Evolutionary conservation across 1,140 invertebrate genomes (phyloP).

Genomic region (Drosophila kanapiae): DNA sequence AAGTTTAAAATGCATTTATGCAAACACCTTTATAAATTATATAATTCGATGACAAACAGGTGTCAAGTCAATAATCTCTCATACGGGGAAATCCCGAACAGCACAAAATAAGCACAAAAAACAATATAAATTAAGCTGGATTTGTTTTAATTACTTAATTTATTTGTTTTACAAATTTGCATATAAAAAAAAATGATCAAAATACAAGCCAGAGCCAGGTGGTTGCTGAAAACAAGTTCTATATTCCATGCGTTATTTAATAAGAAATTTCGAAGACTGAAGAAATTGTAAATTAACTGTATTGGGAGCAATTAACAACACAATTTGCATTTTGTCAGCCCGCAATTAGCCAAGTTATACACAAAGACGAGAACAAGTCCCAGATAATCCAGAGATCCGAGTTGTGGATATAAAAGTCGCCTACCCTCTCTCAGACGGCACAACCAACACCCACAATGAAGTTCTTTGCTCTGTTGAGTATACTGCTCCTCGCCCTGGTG

Average conservation of each 20-base stretch:
- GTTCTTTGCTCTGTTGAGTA: constrained; percentile 13
- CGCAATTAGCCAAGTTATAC: background rate
- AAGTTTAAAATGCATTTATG: background rate
- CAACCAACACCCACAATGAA: constrained; percentile 32
- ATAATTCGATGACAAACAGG: constrained; percentile 4
- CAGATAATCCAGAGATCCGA: background rate
- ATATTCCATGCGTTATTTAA: background rate
- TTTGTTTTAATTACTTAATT: constrained; percentile 1
- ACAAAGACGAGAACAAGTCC: constrained; percentile 9
- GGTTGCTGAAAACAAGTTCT: constrained; percentile 11
- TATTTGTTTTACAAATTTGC: constrained; percentile 22
- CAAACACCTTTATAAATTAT: background rate
- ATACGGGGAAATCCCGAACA: background rate
- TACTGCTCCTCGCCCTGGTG: constrained; percentile 25
- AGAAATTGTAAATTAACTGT: constrained; percentile 18
- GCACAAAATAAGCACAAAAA: background rate
- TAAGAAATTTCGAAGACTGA: background rate
- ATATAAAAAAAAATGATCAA: constrained; percentile 9
- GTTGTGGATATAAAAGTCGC: constrained; percentile 47
- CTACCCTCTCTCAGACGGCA: constrained; percentile 11
- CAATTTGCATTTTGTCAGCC: constrained; percentile 21
- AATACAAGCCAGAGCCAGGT: background rate
- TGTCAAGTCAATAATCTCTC: background rate
- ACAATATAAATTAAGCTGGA: background rate
- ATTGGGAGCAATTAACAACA: constrained; percentile 16